Base-by-base conservation (phyloP, 2,888 invertebrate species). In the Penaeus monodon region DNA sequence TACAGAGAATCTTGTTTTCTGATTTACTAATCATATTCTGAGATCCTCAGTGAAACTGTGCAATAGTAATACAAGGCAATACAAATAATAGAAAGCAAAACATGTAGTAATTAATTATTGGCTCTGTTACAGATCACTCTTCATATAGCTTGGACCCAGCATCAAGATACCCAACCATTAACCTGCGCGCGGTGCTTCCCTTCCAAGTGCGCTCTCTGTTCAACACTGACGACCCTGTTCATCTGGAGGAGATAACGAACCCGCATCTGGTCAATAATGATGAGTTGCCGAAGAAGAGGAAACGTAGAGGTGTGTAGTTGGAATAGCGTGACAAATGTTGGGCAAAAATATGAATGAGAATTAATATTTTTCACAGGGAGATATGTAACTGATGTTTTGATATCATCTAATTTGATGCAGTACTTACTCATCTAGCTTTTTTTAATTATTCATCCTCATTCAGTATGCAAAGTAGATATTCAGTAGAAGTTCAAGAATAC, bases 151-250 rank as follows among this genome's bases (percentile, higher is more conserved):
- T 89, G 76, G 89, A 89, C 38, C 89, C 89, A 8, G 95, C 95
- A 83, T 96, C 97, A 7, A 95, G 98, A 91, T 97, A 97, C 92
- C 96, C 96, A 10, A 97, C 96, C 92, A 93, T 97, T 84, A 97
- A 97, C 92, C 94, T 94, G 44, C 94, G 94, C 63, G 95, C 95
- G 29, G 96, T 97, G 27, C 93, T 95, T 81, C 95, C 96, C 17
- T 95, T 95, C 91, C 96, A 97, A 92, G 95, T 93, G 63, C 91
- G 91, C 91, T 94, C 94, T 91, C 93, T 96, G 49, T 95, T 95
- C 91, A 95, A 96, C 91, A 95, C 96, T 1, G 96, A 96, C 91
- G 95, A 95, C 92, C 94, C 94, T 22, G 92, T 93, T 38, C 93
- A 94, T 90, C 92, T 95, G 82, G 95, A 94, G 90, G 81, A 86